Base-by-base conservation (phyloP, 2,113 vertebrate genomes). In the Siniperca knerii region DNA sequence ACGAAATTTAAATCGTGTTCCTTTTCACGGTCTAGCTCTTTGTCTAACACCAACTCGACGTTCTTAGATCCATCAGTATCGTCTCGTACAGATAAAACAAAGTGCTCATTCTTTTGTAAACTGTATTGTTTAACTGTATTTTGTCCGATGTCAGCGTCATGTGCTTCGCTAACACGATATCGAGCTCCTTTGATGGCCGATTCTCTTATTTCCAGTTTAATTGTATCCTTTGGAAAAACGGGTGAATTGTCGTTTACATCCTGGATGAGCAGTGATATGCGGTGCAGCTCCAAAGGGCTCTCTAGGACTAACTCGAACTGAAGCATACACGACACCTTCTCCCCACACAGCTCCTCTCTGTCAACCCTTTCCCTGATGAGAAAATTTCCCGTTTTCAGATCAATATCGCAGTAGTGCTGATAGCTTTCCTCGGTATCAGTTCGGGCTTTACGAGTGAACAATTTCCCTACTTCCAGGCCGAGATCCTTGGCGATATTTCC, bases 211-310 rank as follows among this genome's bases (percentile, higher is more conserved):
- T 96, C 92, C 1, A 97, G n/a, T 3, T 71, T 81, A 0, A 92
- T 23, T 3, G 8, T 4, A 44, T 90, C 84, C 25, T 86, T 83
- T 0, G 74, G 81, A 21, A 93, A 94, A 46, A 25, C 8, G 0
- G 92, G 93, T 2, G 80, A 4, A 16, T 96, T 96, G 52, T 96
- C 96, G 77, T 96, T 97, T 23, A 96, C 68, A 82, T 96, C 96
- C 13, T 87, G 85, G 37, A 96, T 84, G 60, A 94, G 92, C 8
- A 96, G 81, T 2, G 58, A 77, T 35, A 92, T 42, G 1, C 87
- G 84, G 21, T 94, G 86, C 3, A 96, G 80, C 81, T 96, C 96
- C 70, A 95, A 89, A 6, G 93, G 91, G 40, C 87, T 92, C 44
- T 96, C 94, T 0, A 92, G 8, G 44, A 96, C 81, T 7, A 96